These are phyloP conservation scores for Torymus aiolomorphi DNA, from an alignment of 2,888 invertebrate genomes.

Conservation along the genomic window DNA sequence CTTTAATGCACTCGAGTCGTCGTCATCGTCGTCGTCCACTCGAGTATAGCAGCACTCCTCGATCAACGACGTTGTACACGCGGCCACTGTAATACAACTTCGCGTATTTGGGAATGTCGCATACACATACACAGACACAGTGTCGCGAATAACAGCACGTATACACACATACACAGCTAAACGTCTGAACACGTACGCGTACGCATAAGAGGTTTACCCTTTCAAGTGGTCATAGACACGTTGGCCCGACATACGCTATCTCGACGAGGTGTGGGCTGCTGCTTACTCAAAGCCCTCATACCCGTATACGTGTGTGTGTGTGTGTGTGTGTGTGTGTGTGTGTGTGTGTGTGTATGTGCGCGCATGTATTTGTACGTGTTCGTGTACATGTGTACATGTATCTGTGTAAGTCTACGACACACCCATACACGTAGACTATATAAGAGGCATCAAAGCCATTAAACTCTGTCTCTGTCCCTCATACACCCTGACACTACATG, in stretches of 20 bases:
- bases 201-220: constrained; percentile 33
- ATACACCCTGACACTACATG: no score
- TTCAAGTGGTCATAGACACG: constrained; percentile 27
- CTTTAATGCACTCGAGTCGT: no score
- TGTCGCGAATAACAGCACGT: no score
- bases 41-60: background rate
- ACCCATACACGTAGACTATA: no score
- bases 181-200: no score
- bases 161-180: background rate
- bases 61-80: constrained; percentile 13
- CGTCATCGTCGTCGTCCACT: no score
- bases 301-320: background rate
- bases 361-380: no score
- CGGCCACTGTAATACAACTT: no score
- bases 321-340: background rate
- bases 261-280: background rate
- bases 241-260: constrained; percentile 21
- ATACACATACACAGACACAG: background rate
- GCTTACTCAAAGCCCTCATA: no score
- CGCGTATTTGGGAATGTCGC: background rate
- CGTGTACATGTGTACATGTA: background rate
- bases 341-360: background rate
- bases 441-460: no score
- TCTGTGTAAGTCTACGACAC: background rate
- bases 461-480: no score